phyloP scores from a whole-genome alignment of 2,113 vertebrate genomes.

The Fulmarus glacialis region DNA sequence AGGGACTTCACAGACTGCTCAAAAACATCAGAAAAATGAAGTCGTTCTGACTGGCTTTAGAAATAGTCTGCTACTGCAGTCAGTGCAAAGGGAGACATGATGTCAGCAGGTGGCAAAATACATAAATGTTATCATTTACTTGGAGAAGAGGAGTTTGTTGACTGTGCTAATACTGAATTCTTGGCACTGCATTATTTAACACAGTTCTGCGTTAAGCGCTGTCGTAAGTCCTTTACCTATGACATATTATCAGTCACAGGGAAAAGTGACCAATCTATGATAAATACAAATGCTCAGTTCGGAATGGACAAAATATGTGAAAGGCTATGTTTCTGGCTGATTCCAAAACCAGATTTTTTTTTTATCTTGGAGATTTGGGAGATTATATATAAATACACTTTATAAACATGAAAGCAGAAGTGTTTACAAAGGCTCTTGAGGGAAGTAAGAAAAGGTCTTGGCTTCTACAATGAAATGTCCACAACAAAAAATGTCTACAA shows the following conservation, averaged over 20 bases:
- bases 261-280: background rate
- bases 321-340: background rate
- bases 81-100: background rate
- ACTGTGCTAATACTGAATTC: background rate
- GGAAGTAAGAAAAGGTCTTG: background rate
- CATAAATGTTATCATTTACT: background rate
- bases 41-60: background rate
- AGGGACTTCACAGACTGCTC: background rate
- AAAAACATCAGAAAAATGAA: background rate
- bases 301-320: background rate
- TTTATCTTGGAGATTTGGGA: background rate
- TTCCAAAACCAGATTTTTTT: background rate
- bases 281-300: background rate
- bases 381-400: background rate
- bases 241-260: background rate
- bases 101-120: background rate
- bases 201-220: background rate
- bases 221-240: background rate
- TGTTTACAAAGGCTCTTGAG: background rate
- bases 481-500: background rate
- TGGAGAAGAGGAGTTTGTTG: background rate
- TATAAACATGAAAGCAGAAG: background rate
- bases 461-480: background rate
- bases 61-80: background rate
- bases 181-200: background rate